phyloP scores from a whole-genome alignment of 2,113 vertebrate genomes.

The Mustela lutreola region DNA sequence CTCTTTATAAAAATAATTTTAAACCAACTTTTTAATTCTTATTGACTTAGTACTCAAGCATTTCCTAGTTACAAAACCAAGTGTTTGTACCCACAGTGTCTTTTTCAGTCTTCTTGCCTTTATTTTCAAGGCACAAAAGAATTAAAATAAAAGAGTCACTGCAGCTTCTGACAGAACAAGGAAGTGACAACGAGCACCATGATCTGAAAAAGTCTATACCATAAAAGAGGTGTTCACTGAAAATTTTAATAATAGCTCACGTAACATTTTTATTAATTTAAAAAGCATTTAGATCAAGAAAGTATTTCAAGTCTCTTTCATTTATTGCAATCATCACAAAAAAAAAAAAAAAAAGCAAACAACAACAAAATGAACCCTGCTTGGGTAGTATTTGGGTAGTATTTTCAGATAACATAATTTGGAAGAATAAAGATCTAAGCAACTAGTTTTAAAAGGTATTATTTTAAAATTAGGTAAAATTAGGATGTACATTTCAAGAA shows the following conservation, averaged over 20 bases:
- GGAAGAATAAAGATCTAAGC: constrained; percentile 75
- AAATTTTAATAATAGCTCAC: constrained; percentile 22
- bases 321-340: constrained; percentile 65
- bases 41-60: neutral
- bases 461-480: constrained; percentile 53
- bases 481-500: constrained; percentile 56
- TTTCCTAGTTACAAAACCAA: constrained; percentile 4
- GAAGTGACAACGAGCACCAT: neutral
- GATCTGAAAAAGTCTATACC: neutral
- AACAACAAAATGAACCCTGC: constrained; percentile 37
- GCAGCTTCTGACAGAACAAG: neutral
- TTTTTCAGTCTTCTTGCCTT: constrained; percentile 26
- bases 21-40: constrained; percentile 23
- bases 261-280: constrained; percentile 40
- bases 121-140: constrained; percentile 48
- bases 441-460: constrained; percentile 63
- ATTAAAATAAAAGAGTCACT: neutral
- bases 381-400: constrained; percentile 47
- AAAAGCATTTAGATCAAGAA: constrained; percentile 15
- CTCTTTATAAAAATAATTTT: constrained; percentile 31
- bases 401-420: constrained; percentile 66
- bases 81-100: neutral
- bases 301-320: constrained; percentile 46
- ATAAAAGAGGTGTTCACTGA: neutral
- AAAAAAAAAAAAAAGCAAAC: constrained; percentile 47